A percentile compares a stretch with the other conserved stretches of the same genome.
Evolutionary conservation across 1,140 invertebrate genomes (phyloP).

Genomic region (Musca domestica): DNA sequence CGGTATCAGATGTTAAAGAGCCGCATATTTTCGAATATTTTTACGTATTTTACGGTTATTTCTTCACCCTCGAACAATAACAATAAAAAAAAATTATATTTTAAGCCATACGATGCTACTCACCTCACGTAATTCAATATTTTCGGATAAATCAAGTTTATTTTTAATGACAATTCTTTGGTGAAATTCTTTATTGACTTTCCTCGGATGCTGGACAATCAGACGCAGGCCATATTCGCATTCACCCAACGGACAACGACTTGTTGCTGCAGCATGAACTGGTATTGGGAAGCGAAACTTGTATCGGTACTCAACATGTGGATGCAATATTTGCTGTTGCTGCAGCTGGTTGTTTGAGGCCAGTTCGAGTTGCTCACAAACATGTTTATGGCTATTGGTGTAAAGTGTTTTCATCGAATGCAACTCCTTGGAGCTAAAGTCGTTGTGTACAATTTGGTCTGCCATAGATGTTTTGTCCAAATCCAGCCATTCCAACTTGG

Average conservation of each 20-base stretch:
- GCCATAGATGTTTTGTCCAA: neutral
- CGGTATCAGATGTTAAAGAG: too few species aligned
- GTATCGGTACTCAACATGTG: neutral
- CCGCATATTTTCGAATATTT: too few species aligned
- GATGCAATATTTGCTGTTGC: neutral
- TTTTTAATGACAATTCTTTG: conserved; percentile 17
- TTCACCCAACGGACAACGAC: neutral
- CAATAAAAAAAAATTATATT: too few species aligned
- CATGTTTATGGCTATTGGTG: neutral
- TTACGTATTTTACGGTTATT: too few species aligned
- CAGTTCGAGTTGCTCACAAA: conserved; percentile 17
- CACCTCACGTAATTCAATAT: neutral
- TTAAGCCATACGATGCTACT: too few species aligned
- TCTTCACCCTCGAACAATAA: too few species aligned
- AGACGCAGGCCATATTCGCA: neutral
- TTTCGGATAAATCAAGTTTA: conserved; percentile 1
- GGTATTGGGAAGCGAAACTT: conserved; percentile 6
- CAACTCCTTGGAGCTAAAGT: conserved; percentile 1
- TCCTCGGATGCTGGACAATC: neutral
- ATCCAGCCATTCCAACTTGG: neutral
- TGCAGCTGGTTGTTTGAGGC: neutral
- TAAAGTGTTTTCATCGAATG: conserved; percentile 5
- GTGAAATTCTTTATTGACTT: conserved; percentile 15
- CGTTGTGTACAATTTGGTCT: conserved; percentile 5
- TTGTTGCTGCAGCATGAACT: neutral